Percentiles rank a stretch among this genome's conserved stretches.
phyloP scores from a whole-genome alignment of 1,140 invertebrate genomes.

The Psix sp. region DNA sequence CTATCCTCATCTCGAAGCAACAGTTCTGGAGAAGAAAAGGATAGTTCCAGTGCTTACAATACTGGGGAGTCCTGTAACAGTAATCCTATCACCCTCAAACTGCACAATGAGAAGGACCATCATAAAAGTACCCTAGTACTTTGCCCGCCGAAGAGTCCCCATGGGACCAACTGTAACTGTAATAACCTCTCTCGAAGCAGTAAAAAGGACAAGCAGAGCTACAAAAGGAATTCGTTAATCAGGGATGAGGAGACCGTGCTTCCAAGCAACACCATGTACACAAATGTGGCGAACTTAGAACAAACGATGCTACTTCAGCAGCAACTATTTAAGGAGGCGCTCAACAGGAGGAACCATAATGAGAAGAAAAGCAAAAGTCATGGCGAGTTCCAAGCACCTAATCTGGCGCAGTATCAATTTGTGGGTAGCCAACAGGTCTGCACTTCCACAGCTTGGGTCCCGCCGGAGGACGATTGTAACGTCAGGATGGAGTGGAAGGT shows the following conservation, averaged over 20 bases:
- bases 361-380: conserved; percentile 64
- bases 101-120: conserved; percentile 76
- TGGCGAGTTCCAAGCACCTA: conserved; percentile 77
- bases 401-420: conserved; percentile 80
- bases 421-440: conserved; percentile 79
- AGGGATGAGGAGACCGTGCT: conserved; percentile 64
- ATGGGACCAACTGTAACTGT: conserved; percentile 64
- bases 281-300: conserved; percentile 84
- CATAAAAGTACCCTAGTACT: conserved; percentile 76
- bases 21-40: conserved; percentile 79
- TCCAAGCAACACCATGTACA: conserved; percentile 82
- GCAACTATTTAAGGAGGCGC: conserved; percentile 81
- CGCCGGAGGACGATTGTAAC: conserved; percentile 71
- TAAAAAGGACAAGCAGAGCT: conserved; percentile 61
- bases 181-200: conserved; percentile 55
- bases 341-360: conserved; percentile 71
- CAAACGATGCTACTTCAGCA: conserved; percentile 86
- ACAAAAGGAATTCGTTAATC: conserved; percentile 58
- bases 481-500: conserved; percentile 87
- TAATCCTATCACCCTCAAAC: conserved; percentile 81
- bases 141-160: conserved; percentile 67
- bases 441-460: conserved; percentile 62
- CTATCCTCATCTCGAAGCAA: conserved; percentile 77
- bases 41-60: conserved; percentile 86
- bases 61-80: conserved; percentile 87